Evolutionary conservation across 2,113 vertebrate species (phyloP).

Genomic region (Erinaceus europaeus): DNA sequence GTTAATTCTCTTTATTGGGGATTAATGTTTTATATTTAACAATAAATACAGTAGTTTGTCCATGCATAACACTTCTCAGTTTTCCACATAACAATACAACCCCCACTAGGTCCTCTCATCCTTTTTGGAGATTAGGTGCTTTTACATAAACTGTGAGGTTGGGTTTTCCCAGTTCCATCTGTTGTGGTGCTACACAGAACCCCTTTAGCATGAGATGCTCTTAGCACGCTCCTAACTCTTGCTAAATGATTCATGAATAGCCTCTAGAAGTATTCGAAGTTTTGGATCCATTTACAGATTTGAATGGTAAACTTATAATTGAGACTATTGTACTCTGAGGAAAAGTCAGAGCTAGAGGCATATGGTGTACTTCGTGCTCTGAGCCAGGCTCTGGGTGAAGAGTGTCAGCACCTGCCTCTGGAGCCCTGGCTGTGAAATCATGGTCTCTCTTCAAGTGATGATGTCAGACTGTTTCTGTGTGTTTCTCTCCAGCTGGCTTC

Average conservation of each 20-base stretch:
- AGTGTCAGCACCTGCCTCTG: not conserved
- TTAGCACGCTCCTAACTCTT: not conserved
- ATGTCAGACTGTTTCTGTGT: conserved; percentile 27
- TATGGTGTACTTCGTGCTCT: accelerated
- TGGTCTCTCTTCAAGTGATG: conserved; percentile 16
- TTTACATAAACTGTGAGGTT: not conserved
- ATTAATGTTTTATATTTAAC: too few species aligned
- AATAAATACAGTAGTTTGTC: too few species aligned
- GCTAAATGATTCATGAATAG: not conserved
- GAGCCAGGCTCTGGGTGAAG: not conserved
- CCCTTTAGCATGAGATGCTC: not conserved
- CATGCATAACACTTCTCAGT: too few species aligned
- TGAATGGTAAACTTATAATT: not conserved
- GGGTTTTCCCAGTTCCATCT: not conserved
- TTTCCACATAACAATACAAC: too few species aligned
- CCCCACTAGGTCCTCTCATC: too few species aligned
- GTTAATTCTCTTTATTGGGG: too few species aligned
- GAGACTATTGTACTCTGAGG: not conserved
- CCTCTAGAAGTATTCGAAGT: not conserved
- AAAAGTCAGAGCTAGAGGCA: not conserved
- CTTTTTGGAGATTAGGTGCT: not conserved
- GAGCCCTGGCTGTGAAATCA: not conserved
- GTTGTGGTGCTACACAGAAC: not conserved
- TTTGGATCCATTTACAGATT: not conserved
- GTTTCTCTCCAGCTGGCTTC: conserved; percentile 88